Base-by-base conservation (phyloP, 2,888 invertebrate genomes). In the Abrostola triplasia region DNA sequence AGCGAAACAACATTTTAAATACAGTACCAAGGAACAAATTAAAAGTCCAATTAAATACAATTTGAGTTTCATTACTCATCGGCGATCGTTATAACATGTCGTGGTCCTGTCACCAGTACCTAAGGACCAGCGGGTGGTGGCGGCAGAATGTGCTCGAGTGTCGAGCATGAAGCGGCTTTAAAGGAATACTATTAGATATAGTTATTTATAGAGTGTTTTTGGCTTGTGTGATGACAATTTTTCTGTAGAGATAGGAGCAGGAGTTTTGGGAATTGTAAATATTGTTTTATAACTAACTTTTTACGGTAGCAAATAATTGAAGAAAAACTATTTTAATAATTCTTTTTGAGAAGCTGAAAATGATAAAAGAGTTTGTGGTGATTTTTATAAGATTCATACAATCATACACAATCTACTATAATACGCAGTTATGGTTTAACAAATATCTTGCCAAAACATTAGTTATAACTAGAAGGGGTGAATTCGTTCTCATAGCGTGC, bases 61-160 rank as follows among this genome's bases (percentile, higher is more conserved):
- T 71, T 75, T 72, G 68, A 75, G 73, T 74, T 75, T 64, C 77
- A 82, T 81, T 74, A 81, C 70, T 77, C 77, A 77, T 75, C 64
- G 68, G 36, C 42, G 73, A 77, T 76, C 77, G 65, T 79, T 75
- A 79, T 79, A 66, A 70, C 77, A 76, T 79, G 76, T 71, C 69
- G 71, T 75, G 67, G 54, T 67, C 72, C 85, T 86, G 87, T 86
- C 87, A 86, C 86, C 86, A 84, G 75, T 77, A 59, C 77, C 68
- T 57, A 63, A 64, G 49, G 72, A 71, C 65, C 87, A 79, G 86
- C 87, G 81, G 87, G 87, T 59, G 87, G 86, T 77, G 77, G 76
- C 77, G 76, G 74, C 81, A 81, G 78, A 76, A 64, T 61, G 76
- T 56, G 67, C 63, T 52, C 57, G 57, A 72, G 72, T 71, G 73